phyloP scores from a whole-genome alignment of 37 sponge, comb jelly and placozoan species.

The Theonella swinhoei region DNA sequence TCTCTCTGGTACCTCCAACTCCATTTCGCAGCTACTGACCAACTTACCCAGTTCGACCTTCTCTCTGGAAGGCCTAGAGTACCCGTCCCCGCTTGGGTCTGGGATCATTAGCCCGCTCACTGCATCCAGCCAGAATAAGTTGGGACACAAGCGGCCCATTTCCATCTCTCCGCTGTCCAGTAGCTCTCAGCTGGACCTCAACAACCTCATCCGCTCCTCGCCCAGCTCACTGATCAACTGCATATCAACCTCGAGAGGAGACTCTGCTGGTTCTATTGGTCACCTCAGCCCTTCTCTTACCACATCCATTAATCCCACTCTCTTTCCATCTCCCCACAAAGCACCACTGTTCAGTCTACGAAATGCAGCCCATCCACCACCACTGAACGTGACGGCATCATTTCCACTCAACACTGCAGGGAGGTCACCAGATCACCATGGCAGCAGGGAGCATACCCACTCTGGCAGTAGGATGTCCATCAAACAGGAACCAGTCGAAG shows the following conservation, averaged over 20 bases:
- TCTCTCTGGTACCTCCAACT: constrained; percentile 28
- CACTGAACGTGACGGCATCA: neutral
- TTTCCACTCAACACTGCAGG: neutral
- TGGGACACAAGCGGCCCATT: constrained; percentile 64
- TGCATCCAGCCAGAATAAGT: constrained; percentile 12
- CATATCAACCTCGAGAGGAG: constrained; percentile 51
- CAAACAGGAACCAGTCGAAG: neutral
- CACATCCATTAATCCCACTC: constrained; percentile 20
- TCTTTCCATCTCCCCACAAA: neutral
- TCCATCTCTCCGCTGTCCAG: constrained; percentile 88
- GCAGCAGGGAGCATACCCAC: neutral
- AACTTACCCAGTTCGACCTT: constrained; percentile 33
- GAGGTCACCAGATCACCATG: neutral
- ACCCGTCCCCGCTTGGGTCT: constrained; percentile 50
- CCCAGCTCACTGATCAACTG: constrained; percentile 71
- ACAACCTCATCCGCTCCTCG: constrained; percentile 4
- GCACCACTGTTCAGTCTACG: constrained; percentile 18
- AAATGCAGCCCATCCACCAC: constrained; percentile 28
- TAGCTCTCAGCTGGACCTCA: constrained; percentile 52
- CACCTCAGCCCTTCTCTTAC: constrained; percentile 70
- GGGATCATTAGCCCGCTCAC: constrained; percentile 59
- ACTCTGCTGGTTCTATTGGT: constrained; percentile 62
- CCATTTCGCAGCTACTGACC: constrained; percentile 41
- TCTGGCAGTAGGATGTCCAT: neutral
- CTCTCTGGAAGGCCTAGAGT: constrained; percentile 33